Base-by-base conservation (phyloP, 2,888 invertebrate genomes). In the Didymodactylos carnosus region DNA sequence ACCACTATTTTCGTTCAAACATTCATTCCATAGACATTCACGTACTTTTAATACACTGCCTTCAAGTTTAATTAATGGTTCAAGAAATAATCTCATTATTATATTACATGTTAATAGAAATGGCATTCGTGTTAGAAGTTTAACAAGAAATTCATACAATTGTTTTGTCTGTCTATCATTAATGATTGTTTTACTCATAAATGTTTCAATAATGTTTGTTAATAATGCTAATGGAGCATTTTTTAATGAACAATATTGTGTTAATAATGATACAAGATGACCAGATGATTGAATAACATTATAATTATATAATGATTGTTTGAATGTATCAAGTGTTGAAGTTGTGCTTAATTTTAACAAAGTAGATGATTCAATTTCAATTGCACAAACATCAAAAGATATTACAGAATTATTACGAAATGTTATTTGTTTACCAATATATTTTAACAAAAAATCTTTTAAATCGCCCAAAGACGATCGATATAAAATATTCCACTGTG, bases 401-500 rank as follows among this genome's bases (percentile, higher is more conserved):
- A n/a, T n/a, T n/a, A n/a, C n/a, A n/a, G n/a, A n/a, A n/a, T n/a
- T n/a, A n/a, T n/a, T n/a, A n/a, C n/a, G n/a, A n/a, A n/a, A n/a
- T n/a, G n/a, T n/a, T n/a, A n/a, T n/a, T n/a, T n/a, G n/a, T n/a
- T n/a, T n/a, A n/a, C n/a, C n/a, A n/a, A n/a, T n/a, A 62, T 62
- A 35, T 35, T 14, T 29, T 6, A 11, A 7, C 2, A 62, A 35
- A 62, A 62, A 62, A 3, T 13, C 0, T 29, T 35, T 62, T 73
- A 82, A 77, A 51, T 78, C 78, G 3, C 82, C 82, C 53, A 79
- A 78, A 77, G 81, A 79, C 11, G 82, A 81, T 75, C 80, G 79
- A 78, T 81, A 82, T 40, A 82, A 79, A 27, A 79, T 74, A 41
- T 77, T 73, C 82, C 82, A 82, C 76, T 81, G 80, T 43, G 79